phyloP scores from a whole-genome alignment of 2,888 invertebrate genomes.

The Nebria brevicollis region DNA sequence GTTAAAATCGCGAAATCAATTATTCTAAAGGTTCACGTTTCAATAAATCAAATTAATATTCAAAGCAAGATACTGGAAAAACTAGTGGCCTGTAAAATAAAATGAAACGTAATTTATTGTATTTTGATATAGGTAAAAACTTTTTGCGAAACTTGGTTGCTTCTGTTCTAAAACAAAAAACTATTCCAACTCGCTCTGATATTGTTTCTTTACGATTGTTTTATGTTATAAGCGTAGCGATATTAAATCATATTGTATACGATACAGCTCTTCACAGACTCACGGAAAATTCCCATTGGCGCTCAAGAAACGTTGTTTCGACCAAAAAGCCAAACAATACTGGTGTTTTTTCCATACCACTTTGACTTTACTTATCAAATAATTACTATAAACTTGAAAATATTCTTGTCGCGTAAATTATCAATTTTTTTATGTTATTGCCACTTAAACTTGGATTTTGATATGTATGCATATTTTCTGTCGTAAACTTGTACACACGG shows the following conservation, averaged over 20 bases:
- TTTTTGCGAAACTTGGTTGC: background rate
- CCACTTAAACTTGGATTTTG: too few species aligned
- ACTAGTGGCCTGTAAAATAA: background rate
- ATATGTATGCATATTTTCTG: too few species aligned
- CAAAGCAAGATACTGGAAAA: background rate
- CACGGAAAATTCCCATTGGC: background rate
- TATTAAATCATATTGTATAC: background rate
- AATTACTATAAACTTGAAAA: too few species aligned
- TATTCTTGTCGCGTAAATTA: too few species aligned
- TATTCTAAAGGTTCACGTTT: background rate
- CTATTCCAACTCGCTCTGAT: background rate
- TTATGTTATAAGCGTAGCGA: background rate
- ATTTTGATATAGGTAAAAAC: background rate
- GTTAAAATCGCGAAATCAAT: background rate
- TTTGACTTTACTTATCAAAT: too few species aligned
- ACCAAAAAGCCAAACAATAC: too few species aligned
- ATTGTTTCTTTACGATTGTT: background rate
- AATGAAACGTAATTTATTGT: background rate
- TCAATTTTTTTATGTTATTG: too few species aligned
- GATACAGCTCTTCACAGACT: background rate
- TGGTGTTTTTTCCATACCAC: too few species aligned
- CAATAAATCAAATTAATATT: conserved; percentile 1
- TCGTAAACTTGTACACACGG: too few species aligned
- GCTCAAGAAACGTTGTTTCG: background rate
- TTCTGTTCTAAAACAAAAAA: background rate